Conservation (phyloP, 2,888 invertebrate species). For the Nemoura dubitans region DNA sequence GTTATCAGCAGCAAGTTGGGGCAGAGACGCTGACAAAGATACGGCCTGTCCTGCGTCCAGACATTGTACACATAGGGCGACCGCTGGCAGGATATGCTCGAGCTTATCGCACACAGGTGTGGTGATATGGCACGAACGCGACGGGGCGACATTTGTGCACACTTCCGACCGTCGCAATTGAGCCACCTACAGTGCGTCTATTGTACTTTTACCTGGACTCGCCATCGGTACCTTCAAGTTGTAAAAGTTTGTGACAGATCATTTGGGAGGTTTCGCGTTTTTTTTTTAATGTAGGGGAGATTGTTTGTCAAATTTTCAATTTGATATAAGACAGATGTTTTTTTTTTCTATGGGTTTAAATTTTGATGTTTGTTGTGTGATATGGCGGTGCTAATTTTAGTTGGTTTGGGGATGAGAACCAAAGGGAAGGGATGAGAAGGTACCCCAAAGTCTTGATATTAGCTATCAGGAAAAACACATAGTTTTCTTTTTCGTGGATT, state of each 20-base stretch:
- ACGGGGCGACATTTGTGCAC: background rate
- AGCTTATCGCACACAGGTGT: constrained; percentile 2
- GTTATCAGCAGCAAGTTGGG: background rate
- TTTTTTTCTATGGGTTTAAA: background rate
- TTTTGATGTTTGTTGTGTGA: background rate
- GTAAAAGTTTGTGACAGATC: background rate
- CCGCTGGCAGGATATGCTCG: background rate
- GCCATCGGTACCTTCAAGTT: background rate
- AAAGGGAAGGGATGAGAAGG: too few species aligned
- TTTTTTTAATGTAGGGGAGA: background rate
- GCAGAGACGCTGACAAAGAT: background rate
- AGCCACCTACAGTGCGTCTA: background rate
- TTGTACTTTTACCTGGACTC: background rate
- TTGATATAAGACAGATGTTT: background rate
- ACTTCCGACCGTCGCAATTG: background rate
- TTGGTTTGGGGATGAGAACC: too few species aligned
- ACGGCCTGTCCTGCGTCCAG: background rate
- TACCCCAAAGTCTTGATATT: too few species aligned
- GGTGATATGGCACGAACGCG: background rate
- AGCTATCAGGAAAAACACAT: too few species aligned
- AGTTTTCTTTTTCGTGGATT: too few species aligned
- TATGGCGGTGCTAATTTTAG: too few species aligned
- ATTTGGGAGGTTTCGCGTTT: background rate
- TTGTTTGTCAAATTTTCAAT: background rate
- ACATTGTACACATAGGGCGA: background rate